These are phyloP conservation scores for Hydrotaea cyrtoneurina DNA, from an alignment of 2,888 invertebrate genomes.

Conservation along the genomic window DNA sequence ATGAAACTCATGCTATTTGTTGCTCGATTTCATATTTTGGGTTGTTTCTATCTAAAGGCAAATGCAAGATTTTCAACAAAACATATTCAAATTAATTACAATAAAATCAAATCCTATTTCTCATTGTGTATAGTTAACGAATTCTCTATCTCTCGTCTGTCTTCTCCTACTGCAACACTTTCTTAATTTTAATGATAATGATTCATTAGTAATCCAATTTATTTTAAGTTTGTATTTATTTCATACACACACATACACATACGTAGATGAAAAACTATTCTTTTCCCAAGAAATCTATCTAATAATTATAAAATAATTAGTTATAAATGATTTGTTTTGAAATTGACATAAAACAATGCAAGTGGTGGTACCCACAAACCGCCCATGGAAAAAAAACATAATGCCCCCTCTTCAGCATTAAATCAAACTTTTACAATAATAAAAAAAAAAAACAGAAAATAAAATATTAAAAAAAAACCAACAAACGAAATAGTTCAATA, in stretches of 20 bases:
- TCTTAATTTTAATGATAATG: conserved; percentile 35
- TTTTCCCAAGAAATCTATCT: conserved; percentile 15
- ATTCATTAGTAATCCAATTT: conserved; percentile 50
- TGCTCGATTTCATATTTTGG: conserved; percentile 16
- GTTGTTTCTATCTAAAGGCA: neutral
- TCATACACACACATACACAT: conserved; percentile 8
- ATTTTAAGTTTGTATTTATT: conserved; percentile 63
- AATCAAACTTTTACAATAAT: conserved; percentile 60
- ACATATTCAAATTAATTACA: neutral
- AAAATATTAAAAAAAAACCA: conserved; percentile 37
- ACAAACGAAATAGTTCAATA: conserved; percentile 64
- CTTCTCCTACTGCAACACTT: neutral
- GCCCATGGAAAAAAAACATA: conserved; percentile 23
- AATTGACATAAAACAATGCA: conserved; percentile 36
- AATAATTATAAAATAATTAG: conserved; percentile 1
- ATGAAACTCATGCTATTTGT: neutral
- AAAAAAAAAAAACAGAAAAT: conserved; percentile 39
- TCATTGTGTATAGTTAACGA: conserved; percentile 59
- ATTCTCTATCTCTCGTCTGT: neutral
- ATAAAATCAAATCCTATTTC: conserved; percentile 32
- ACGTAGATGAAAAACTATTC: conserved; percentile 11
- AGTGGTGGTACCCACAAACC: conserved; percentile 34
- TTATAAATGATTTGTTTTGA: conserved; percentile 28
- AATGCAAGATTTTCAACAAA: neutral
- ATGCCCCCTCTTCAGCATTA: conserved; percentile 51